Conservation (phyloP, 2,888 invertebrate genomes). For the Caenorhabditis sinica region DNA sequence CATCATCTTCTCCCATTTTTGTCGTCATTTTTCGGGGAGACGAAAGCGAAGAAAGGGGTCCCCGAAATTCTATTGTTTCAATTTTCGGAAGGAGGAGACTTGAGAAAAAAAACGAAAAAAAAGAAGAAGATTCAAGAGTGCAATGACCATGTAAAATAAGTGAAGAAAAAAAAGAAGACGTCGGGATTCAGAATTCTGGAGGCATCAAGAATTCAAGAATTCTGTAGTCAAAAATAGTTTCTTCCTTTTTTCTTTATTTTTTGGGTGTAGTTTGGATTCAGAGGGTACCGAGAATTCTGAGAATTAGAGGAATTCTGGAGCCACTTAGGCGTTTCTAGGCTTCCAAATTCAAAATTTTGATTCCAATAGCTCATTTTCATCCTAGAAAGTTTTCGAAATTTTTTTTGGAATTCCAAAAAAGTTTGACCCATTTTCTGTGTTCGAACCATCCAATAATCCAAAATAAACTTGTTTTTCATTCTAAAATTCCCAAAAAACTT, state of each 20-base stretch:
- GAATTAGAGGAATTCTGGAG: neutral
- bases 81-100: neutral
- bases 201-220: neutral
- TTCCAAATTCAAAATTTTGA: too few species aligned
- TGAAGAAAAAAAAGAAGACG: neutral
- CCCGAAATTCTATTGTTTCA: slow-evolving; percentile 13
- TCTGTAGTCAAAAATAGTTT: neutral
- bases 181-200: neutral
- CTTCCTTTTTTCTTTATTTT: neutral
- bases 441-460: too few species aligned
- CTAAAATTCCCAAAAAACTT: neutral
- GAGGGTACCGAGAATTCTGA: too few species aligned
- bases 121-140: neutral
- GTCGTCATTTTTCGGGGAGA: neutral
- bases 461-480: too few species aligned
- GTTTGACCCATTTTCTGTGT: too few species aligned
- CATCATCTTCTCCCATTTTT: neutral
- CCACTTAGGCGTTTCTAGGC: neutral
- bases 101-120: neutral
- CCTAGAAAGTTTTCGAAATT: too few species aligned
- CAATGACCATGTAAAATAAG: neutral
- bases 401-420: neutral
- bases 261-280: neutral
- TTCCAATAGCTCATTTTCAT: too few species aligned
- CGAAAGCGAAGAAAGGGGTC: neutral